These are phyloP conservation scores for Macrotus californicus DNA, from an alignment of 2,113 vertebrate species.

Conservation along the genomic window DNA sequence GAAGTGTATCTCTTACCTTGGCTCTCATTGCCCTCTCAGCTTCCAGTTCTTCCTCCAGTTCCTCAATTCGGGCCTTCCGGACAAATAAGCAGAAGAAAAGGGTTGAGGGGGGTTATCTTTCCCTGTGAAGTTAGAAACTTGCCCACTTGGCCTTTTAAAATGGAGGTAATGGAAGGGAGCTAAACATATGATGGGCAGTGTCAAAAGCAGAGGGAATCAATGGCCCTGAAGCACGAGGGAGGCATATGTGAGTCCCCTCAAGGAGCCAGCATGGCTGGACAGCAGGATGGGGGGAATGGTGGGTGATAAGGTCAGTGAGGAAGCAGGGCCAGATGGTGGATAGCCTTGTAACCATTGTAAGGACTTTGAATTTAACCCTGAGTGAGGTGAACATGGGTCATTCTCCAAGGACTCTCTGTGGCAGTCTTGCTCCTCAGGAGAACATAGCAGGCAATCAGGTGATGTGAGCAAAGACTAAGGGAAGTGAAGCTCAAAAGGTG, in stretches of 20 bases:
- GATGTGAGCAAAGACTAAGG: not conserved
- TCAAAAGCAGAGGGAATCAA: not conserved
- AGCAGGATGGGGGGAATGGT: not conserved
- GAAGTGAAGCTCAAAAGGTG: not conserved
- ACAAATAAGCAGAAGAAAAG: not conserved
- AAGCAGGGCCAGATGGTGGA: not conserved
- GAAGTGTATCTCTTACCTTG: slow-evolving; percentile 63
- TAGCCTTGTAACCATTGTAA: not conserved
- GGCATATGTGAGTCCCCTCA: not conserved
- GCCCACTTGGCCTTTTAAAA: not conserved
- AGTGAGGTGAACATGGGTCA: not conserved
- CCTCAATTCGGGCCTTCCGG: slow-evolving; percentile 73
- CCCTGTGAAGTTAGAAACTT: not conserved
- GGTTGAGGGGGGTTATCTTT: not conserved
- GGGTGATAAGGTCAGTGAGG: not conserved
- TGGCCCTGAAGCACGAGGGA: not conserved
- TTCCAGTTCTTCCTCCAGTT: slow-evolving; percentile 81
- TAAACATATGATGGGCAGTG: not conserved
- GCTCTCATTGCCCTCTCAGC: slow-evolving; percentile 77
- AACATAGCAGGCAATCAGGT: not conserved
- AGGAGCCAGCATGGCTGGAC: not conserved
- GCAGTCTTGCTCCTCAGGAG: not conserved
- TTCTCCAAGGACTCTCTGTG: not conserved
- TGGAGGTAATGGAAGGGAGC: not conserved
- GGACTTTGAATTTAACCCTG: not conserved